phyloP scores from a whole-genome alignment of 2,888 invertebrate species.

The Tromatobia lineatoria region DNA sequence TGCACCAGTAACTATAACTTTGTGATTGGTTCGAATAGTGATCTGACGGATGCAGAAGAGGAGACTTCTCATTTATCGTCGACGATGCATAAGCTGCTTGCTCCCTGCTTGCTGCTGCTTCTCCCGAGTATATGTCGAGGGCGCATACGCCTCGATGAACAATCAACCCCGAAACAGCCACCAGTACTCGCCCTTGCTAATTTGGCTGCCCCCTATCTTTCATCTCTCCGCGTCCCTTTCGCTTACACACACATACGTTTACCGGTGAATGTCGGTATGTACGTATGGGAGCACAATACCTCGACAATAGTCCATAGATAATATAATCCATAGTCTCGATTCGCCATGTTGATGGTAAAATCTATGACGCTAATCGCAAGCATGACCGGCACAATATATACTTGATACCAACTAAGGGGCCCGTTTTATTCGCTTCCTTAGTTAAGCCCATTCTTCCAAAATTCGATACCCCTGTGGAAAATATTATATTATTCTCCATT shows the following conservation, averaged over 20 bases:
- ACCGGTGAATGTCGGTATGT: neutral
- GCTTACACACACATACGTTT: neutral
- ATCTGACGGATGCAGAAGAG: slow-evolving; percentile 40
- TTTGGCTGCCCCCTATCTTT: slow-evolving; percentile 55
- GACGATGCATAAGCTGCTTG: slow-evolving; percentile 56
- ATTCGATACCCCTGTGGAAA: slow-evolving; percentile 38
- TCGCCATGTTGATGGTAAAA: slow-evolving; percentile 67
- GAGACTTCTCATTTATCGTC: slow-evolving; percentile 61
- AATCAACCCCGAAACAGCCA: slow-evolving; percentile 64
- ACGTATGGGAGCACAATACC: slow-evolving; percentile 32
- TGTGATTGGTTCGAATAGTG: neutral
- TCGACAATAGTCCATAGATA: slow-evolving; percentile 66
- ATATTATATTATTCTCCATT: slow-evolving; percentile 38
- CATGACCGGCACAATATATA: slow-evolving; percentile 63
- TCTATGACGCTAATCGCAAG: slow-evolving; percentile 63
- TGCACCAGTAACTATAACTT: slow-evolving; percentile 1
- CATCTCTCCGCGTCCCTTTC: slow-evolving; percentile 41
- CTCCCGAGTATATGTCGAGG: slow-evolving; percentile 53
- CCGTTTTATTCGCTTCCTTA: slow-evolving; percentile 45
- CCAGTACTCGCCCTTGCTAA: slow-evolving; percentile 64
- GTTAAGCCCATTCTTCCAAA: slow-evolving; percentile 50
- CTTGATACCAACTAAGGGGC: slow-evolving; percentile 37
- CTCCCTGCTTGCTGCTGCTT: slow-evolving; percentile 40
- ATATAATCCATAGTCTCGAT: slow-evolving; percentile 64
- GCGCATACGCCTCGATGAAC: slow-evolving; percentile 66